These are phyloP conservation scores for Hiodon alosoides DNA, from an alignment of 2,113 vertebrate genomes.

Conservation along the genomic window DNA sequence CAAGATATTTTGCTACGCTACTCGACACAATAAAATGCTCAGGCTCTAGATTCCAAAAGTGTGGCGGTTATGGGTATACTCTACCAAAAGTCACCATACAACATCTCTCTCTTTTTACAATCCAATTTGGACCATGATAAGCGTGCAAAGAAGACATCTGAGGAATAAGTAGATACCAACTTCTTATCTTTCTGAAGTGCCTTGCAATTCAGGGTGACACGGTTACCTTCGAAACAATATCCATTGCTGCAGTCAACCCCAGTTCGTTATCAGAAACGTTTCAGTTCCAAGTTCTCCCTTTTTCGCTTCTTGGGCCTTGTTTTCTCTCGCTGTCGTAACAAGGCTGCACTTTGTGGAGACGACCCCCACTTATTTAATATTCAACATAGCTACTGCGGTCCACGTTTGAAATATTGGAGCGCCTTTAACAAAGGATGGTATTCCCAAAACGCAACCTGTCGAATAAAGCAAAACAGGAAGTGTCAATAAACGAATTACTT, in stretches of 20 bases:
- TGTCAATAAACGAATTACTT: too few species aligned
- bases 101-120: background rate
- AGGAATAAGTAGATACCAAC: slow-evolving; percentile 7
- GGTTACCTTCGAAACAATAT: slow-evolving; percentile 3
- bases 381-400: background rate
- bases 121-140: background rate
- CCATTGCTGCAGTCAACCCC: slow-evolving; percentile 9
- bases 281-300: slow-evolving; percentile 7
- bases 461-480: background rate
- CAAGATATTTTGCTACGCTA: background rate
- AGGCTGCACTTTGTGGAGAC: background rate
- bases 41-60: background rate
- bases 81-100: background rate
- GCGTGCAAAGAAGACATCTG: background rate
- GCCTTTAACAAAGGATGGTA: background rate
- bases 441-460: background rate
- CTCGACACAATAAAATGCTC: background rate
- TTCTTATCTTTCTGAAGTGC: slow-evolving; percentile 9
- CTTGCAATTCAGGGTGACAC: slow-evolving; percentile 8
- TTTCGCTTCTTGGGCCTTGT: background rate
- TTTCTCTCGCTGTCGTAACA: background rate
- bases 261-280: slow-evolving; percentile 3
- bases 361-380: slow-evolving; percentile 3
- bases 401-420: background rate
- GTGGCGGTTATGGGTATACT: background rate